Evolutionary conservation across 2,888 invertebrate genomes (phyloP).

Genomic region (Melanchra persicariae): DNA sequence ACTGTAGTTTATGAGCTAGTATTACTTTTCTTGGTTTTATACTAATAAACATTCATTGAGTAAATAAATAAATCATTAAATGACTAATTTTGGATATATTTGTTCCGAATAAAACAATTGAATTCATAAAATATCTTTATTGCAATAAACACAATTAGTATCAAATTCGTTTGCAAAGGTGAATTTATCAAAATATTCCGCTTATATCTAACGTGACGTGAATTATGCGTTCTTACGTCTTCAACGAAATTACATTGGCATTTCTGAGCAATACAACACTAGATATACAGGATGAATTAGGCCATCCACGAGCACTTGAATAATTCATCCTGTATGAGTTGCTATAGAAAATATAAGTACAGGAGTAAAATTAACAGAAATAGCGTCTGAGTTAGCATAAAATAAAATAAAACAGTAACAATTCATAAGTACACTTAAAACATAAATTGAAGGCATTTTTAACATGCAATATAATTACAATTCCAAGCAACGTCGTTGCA

Average conservation of each 20-base stretch:
- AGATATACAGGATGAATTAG: too few species aligned
- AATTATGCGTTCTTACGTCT: constrained; percentile 24
- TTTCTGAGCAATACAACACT: constrained; percentile 6
- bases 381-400: not conserved
- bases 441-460: constrained; percentile 2
- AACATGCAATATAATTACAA: constrained; percentile 22
- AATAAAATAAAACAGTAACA: constrained; percentile 19
- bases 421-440: constrained; percentile 18
- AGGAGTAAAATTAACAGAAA: constrained; percentile 9
- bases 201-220: constrained; percentile 37
- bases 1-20: too few species aligned
- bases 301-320: too few species aligned
- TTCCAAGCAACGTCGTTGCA: constrained; percentile 1
- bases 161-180: constrained; percentile 48
- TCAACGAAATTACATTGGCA: constrained; percentile 23
- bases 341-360: not conserved
- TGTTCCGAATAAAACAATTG: constrained; percentile 13
- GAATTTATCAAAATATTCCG: constrained; percentile 59
- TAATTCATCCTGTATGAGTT: too few species aligned
- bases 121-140: constrained; percentile 58
- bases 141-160: constrained; percentile 58
- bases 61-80: too few species aligned
- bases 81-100: not conserved
- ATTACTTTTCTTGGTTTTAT: too few species aligned
- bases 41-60: too few species aligned